A percentile compares a stretch with the other conserved stretches of the same genome.
phyloP scores from a whole-genome alignment of 2,888 invertebrate species.

The Congeria kusceri region DNA sequence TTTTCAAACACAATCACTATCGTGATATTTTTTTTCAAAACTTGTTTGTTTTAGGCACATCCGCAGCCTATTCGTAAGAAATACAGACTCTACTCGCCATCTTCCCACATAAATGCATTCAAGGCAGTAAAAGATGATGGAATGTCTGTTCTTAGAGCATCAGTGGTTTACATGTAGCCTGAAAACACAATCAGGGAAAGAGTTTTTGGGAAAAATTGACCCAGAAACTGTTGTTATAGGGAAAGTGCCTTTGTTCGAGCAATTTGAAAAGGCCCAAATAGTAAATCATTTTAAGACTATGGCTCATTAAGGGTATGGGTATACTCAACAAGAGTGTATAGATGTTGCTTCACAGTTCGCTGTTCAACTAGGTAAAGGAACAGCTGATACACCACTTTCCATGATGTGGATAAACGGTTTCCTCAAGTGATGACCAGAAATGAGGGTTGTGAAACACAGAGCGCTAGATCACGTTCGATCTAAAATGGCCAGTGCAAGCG shows the following conservation, averaged over 20 bases:
- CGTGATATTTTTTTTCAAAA: too few species aligned
- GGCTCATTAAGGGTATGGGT: constrained; percentile 34
- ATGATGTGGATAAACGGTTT: constrained; percentile 33
- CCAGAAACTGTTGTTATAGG: constrained; percentile 11
- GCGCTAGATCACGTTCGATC: constrained; percentile 14
- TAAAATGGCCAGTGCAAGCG: not conserved
- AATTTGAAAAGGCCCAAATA: constrained; percentile 7
- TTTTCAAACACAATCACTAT: too few species aligned
- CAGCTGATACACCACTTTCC: constrained; percentile 22
- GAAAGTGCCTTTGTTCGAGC: not conserved
- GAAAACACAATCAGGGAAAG: constrained; percentile 6
- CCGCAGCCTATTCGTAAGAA: not conserved
- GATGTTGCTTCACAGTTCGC: constrained; percentile 33
- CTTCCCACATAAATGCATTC: not conserved
- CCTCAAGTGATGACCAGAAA: constrained; percentile 33
- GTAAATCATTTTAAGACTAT: constrained; percentile 40
- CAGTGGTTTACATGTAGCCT: not conserved
- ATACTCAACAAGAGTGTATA: constrained; percentile 29
- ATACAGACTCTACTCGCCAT: not conserved
- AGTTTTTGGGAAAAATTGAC: not conserved
- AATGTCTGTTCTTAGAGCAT: constrained; percentile 14
- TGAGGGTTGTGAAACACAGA: constrained; percentile 24
- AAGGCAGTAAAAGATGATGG: constrained; percentile 1
- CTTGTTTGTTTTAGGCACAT: too few species aligned
- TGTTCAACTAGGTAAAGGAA: constrained; percentile 19